A percentile compares a stretch with the other conserved stretches of the same genome.
phyloP scores from a whole-genome alignment of 1,140 invertebrate genomes.

The Eriocheir sinensis region DNA sequence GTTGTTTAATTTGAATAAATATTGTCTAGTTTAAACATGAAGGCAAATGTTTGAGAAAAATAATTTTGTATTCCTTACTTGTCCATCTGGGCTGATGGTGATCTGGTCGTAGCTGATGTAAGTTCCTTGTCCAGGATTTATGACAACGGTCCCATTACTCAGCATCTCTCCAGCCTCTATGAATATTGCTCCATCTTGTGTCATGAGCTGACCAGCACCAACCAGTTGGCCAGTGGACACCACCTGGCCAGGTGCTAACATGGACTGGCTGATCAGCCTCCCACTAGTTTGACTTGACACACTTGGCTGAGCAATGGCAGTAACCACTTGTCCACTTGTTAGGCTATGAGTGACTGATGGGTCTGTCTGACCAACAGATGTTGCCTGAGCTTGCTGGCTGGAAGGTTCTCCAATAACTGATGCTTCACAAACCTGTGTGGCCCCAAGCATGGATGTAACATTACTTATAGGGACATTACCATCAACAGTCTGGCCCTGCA shows the following conservation, averaged over 20 bases:
- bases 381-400: constrained; percentile 46
- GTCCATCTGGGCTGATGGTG: constrained; percentile 71
- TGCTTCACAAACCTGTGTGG: constrained; percentile 30
- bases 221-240: constrained; percentile 70
- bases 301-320: constrained; percentile 40
- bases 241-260: constrained; percentile 52
- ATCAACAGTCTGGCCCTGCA: constrained; percentile 39
- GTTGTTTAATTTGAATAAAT: no score
- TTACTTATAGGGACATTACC: constrained; percentile 52
- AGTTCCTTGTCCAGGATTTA: constrained; percentile 68
- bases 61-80: constrained; percentile 48
- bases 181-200: constrained; percentile 72
- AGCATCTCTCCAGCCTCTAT: constrained; percentile 76
- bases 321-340: constrained; percentile 53
- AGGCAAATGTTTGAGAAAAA: background rate
- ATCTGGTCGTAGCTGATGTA: constrained; percentile 75
- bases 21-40: background rate
- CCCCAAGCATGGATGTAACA: constrained; percentile 30
- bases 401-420: constrained; percentile 33
- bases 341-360: constrained; percentile 51
- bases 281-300: constrained; percentile 44
- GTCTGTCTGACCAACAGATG: constrained; percentile 43
- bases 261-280: constrained; percentile 34
- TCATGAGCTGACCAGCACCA: constrained; percentile 70
- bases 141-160: constrained; percentile 69